phyloP scores from a whole-genome alignment of 1,140 invertebrate genomes.

The Euborellia annulipes region DNA sequence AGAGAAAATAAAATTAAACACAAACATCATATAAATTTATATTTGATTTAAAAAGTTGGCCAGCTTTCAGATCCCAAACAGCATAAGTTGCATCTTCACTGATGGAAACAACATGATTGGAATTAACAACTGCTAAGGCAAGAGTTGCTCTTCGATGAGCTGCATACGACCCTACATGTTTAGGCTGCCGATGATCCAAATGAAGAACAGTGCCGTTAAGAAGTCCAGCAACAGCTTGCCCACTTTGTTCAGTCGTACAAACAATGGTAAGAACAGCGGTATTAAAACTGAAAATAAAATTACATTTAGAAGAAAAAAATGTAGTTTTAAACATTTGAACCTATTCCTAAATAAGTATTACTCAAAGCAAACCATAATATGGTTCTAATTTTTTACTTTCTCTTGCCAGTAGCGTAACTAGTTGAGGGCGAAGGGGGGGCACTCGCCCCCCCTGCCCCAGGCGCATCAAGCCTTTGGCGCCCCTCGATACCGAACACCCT shows the following conservation, averaged over 20 bases:
- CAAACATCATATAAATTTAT: constrained; percentile 2
- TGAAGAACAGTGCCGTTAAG: constrained; percentile 21
- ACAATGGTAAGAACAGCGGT: constrained; percentile 2
- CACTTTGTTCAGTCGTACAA: neutral
- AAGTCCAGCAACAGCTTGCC: constrained; percentile 22
- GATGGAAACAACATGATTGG: constrained; percentile 23
- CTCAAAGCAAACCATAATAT: too few species aligned
- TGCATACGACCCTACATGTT: constrained; percentile 18
- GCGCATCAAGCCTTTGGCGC: too few species aligned
- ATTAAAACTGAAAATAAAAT: neutral
- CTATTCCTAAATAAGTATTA: too few species aligned
- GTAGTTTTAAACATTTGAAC: too few species aligned
- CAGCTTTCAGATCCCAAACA: constrained; percentile 25
- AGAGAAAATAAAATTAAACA: neutral
- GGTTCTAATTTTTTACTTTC: too few species aligned
- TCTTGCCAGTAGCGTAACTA: too few species aligned
- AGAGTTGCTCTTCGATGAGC: constrained; percentile 24
- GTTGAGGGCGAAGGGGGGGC: too few species aligned
- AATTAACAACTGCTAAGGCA: constrained; percentile 22
- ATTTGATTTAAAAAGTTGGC: constrained; percentile 15
- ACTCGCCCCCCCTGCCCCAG: too few species aligned
- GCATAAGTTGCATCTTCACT: constrained; percentile 26
- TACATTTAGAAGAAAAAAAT: too few species aligned
- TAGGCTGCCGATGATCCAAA: constrained; percentile 21
- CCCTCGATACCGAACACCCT: too few species aligned